Conservation (phyloP, 2,113 vertebrate species). For the Microcebus griseorufus region DNA sequence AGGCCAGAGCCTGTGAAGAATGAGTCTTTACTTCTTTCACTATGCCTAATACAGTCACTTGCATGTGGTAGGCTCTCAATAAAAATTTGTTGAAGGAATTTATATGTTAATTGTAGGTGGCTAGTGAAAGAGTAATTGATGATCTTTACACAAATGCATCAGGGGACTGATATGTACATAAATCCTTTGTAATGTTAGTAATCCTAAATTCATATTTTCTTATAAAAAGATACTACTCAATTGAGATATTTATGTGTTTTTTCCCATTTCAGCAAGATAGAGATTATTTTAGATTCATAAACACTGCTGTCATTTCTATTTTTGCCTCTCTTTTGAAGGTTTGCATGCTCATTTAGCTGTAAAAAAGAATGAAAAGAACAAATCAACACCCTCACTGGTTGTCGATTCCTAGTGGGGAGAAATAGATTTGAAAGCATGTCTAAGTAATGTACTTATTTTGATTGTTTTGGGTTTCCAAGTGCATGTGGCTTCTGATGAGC, state of each 20-base stretch:
- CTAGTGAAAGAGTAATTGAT: conserved; percentile 30
- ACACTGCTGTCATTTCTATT: conserved; percentile 46
- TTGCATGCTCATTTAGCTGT: conserved; percentile 65
- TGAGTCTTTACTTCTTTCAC: background rate
- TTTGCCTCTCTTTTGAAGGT: conserved; percentile 57
- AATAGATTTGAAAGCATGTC: conserved; percentile 57
- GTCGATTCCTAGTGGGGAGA: conserved; percentile 43
- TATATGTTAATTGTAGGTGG: conserved; percentile 21
- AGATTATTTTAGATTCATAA: conserved; percentile 68
- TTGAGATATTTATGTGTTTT: conserved; percentile 45
- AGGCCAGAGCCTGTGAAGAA: background rate
- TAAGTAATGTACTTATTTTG: conserved; percentile 64
- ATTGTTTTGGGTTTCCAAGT: conserved; percentile 64
- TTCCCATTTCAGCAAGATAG: conserved; percentile 30
- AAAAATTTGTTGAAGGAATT: conserved; percentile 18
- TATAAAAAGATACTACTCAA: background rate
- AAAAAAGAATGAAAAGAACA: conserved; percentile 66
- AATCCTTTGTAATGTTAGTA: conserved; percentile 28
- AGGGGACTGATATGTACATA: background rate
- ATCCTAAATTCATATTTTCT: conserved; percentile 49
- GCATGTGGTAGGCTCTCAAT: background rate
- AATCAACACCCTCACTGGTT: conserved; percentile 37
- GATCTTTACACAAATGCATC: conserved; percentile 44
- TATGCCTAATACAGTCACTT: background rate
- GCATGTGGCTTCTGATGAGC: conserved; percentile 45